Evolutionary conservation across 30 jellyfish, hydroid and myxozoan genomes (phyloP), one percentile per base, ranked within the genome.

Genomic region (Mastigias papua): DNA sequence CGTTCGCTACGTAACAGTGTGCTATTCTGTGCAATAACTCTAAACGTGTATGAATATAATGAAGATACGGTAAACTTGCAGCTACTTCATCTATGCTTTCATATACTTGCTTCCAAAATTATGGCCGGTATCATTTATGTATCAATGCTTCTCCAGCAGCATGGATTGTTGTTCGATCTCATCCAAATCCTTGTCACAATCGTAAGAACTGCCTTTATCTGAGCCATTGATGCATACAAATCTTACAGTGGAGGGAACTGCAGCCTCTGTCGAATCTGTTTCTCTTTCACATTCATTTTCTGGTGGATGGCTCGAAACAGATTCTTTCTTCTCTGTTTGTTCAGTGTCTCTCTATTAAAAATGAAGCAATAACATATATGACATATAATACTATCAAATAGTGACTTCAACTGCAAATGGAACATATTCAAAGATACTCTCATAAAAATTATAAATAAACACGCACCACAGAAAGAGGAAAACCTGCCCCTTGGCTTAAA

Each of bases 271-370:
- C 0, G 86, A 25, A 10, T 23, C 70, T 5, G 69, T 17, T 19
- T 83, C 92, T 68, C 54, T 84, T 71, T 57, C 92, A 31, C 73
- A 83, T 31, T 83, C 92, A 49, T 67, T 83, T 61, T 83, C 92
- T 1, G 92, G 58, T n/a, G 57, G 57, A 48, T 49, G 69, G 69
- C 92, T 83, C 0, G 92, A 83, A 13, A 28, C 71, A 1, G 92
- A 83, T 28, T 50, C 74, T 70, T 83, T 83, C 77, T 82, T 82
- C 73, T 83, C 92, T 54, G 32, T 83, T 60, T 83, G 84, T 10
- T 37, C 74, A 34, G 85, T 86, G 27, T 83, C 92, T 83, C 67
- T 72, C 92, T 83, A 76, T 33, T 48, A 67, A 17, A 15, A 4
- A 37, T 37, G 54, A 37, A 3, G 11, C 54, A 11, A 5, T 11